Conservation (phyloP, 2,113 vertebrate genomes). For the Anser brachyrhynchus region DNA sequence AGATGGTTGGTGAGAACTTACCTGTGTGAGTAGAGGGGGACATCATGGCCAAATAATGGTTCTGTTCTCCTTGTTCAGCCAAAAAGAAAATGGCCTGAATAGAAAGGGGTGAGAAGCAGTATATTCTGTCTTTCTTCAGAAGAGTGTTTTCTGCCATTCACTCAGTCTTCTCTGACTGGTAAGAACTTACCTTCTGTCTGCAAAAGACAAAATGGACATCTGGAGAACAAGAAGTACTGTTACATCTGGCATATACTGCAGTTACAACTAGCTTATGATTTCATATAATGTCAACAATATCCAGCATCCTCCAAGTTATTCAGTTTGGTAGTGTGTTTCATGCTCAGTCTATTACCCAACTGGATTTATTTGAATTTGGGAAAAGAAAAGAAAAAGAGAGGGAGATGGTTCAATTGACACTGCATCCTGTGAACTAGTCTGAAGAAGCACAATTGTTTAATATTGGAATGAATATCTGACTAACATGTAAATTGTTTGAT, state of each 20-base stretch:
- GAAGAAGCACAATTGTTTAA: not conserved
- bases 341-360: not conserved
- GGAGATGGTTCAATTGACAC: not conserved
- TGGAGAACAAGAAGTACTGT: not conserved
- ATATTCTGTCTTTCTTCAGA: not conserved
- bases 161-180: not conserved
- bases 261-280: not conserved
- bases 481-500: not conserved
- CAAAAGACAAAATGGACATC: not conserved
- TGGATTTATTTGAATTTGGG: not conserved
- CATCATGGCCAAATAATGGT: not conserved
- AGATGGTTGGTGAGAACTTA: not conserved
- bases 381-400: not conserved
- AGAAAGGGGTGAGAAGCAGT: not conserved
- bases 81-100: not conserved
- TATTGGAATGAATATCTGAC: not conserved
- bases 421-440: not conserved
- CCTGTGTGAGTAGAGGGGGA: accelerated
- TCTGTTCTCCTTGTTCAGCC: not conserved
- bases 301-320: not conserved
- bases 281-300: not conserved
- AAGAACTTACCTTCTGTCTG: not conserved
- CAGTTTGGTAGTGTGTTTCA: not conserved
- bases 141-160: not conserved
- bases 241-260: not conserved